A percentile compares a stretch with the other conserved stretches of the same genome.
Conservation (phyloP, 2,888 invertebrate genomes). For the Nipponacmea schrenckii region DNA sequence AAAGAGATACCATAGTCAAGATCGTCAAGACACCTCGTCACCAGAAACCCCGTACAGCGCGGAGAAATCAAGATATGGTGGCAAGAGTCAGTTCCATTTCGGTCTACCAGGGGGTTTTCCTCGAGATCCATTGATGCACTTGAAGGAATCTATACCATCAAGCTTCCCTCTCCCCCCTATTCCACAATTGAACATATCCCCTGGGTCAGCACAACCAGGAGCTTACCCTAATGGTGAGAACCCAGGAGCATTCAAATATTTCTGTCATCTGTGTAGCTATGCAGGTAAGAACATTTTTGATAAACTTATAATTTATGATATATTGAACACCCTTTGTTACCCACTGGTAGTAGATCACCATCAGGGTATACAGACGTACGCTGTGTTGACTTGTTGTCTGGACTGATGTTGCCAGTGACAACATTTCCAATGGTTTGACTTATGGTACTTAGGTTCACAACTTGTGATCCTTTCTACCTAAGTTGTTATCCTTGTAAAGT, state of each 20-base stretch:
- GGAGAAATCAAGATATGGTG: not conserved
- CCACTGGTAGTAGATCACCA: too few species aligned
- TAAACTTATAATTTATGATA: too few species aligned
- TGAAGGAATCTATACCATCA: not conserved
- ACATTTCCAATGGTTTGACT: too few species aligned
- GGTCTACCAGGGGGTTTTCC: not conserved
- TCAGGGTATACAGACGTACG: too few species aligned
- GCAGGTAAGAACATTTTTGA: conserved; percentile 54
- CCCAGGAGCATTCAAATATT: conserved; percentile 44
- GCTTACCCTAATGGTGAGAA: not conserved
- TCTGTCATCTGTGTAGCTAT: conserved; percentile 72
- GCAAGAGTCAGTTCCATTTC: not conserved
- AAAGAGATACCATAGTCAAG: not conserved
- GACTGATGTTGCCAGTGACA: too few species aligned
- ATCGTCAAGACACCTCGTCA: not conserved
- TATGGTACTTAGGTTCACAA: too few species aligned
- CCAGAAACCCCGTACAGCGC: not conserved
- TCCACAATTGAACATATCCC: conserved; percentile 11
- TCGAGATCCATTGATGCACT: not conserved
- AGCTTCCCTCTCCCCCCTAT: conserved; percentile 15
- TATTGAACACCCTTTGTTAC: too few species aligned
- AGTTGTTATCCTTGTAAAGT: too few species aligned
- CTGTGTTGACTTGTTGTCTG: too few species aligned
- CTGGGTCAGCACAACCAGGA: not conserved
- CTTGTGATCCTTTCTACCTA: too few species aligned